A percentile compares a stretch with the other conserved stretches of the same genome.
These are phyloP conservation scores for Tokudaia muenninki DNA, from an alignment of 2,797 vertebrate species.

Conservation along the genomic window DNA sequence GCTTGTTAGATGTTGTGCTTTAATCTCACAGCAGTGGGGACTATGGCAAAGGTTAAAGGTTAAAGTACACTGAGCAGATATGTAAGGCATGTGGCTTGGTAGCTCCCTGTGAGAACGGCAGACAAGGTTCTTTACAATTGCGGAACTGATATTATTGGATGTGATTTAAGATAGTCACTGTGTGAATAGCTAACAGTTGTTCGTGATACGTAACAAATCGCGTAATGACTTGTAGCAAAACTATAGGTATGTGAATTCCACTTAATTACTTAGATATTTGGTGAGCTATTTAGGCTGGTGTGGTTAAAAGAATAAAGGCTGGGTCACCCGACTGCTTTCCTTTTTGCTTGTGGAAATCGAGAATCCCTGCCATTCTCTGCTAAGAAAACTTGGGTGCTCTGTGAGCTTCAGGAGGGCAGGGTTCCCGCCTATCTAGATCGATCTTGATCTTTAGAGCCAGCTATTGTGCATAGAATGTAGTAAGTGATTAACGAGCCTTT, in stretches of 20 bases:
- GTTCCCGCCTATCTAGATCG: neutral
- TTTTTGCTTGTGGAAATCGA: neutral
- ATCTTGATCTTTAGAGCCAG: neutral
- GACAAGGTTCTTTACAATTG: neutral
- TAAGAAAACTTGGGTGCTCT: neutral
- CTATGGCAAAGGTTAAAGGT: neutral
- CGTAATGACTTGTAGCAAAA: neutral
- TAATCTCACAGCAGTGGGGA: neutral
- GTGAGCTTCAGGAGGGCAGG: neutral
- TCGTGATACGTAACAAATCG: neutral
- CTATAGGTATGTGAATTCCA: neutral
- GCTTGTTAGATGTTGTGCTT: neutral
- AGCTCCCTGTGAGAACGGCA: neutral
- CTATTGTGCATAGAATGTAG: too few relatives aligned
- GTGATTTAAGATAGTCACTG: slow-evolving; percentile 20
- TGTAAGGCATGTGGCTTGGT: neutral
- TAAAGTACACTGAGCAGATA: neutral
- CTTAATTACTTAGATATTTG: neutral
- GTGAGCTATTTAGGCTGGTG: neutral
- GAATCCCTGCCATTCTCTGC: neutral
- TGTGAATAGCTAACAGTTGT: neutral
- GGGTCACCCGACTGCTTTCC: neutral
- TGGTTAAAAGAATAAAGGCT: neutral
- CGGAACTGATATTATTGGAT: neutral
- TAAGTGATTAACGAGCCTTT: neutral